phyloP scores from a whole-genome alignment of 2,113 vertebrate species.

The Tychaedon coryphoeus region DNA sequence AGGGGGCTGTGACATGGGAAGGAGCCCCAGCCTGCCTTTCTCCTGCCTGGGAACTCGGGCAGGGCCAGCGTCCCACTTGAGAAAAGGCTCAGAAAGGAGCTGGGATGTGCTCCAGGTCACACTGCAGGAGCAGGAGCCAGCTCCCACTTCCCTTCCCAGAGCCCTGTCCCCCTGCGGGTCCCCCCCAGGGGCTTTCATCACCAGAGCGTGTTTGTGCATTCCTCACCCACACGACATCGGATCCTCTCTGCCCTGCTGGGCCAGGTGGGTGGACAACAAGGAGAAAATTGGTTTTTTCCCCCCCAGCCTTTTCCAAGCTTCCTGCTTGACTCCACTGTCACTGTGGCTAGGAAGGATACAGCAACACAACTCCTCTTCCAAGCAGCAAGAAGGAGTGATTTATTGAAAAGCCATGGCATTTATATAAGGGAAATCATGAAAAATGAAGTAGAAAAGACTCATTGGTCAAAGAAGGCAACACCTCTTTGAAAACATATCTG shows the following conservation, averaged over 20 bases:
- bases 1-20: background rate
- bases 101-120: conserved; percentile 53
- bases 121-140: conserved; percentile 51
- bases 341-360: too few relatives aligned
- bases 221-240: background rate
- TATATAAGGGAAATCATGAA: too few relatives aligned
- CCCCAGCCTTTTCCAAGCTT: background rate
- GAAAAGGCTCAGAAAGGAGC: background rate
- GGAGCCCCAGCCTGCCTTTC: background rate
- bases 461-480: too few relatives aligned
- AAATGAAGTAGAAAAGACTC: too few relatives aligned
- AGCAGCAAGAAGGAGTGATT: too few relatives aligned
- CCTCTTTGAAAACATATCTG: too few relatives aligned
- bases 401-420: too few relatives aligned
- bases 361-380: too few relatives aligned
- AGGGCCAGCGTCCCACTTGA: background rate
- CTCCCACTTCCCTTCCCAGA: conserved; percentile 58
- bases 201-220: background rate
- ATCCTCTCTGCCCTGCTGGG: background rate
- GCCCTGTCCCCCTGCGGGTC: background rate
- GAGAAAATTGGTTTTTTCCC: background rate
- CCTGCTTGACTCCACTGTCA: background rate
- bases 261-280: background rate
- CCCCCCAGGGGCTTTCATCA: background rate
- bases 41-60: conserved; percentile 40